Percentiles rank a stretch among this genome's conserved stretches.
Conservation (phyloP, 1,140 invertebrate genomes). For the Meloidogyne exigua region DNA sequence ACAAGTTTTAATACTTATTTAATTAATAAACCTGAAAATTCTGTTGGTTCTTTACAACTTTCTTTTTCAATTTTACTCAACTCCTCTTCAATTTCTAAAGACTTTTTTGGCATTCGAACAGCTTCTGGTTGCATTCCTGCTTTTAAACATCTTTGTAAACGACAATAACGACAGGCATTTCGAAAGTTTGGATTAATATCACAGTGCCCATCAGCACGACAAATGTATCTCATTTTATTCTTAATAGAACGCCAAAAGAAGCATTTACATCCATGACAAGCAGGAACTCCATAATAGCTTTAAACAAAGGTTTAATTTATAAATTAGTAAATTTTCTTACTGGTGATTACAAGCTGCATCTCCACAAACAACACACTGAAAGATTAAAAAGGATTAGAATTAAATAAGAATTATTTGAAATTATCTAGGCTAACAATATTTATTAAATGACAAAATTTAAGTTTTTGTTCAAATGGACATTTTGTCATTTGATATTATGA, state of each 20-base stretch:
- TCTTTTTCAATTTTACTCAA: not conserved
- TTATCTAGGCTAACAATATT: too few relatives aligned
- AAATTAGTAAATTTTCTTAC: conserved; percentile 20
- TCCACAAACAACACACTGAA: conserved; percentile 60
- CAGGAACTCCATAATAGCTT: conserved; percentile 80
- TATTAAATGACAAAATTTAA: not conserved
- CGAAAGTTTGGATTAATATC: conserved; percentile 74
- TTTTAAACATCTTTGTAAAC: conserved; percentile 90
- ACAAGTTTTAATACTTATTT: too few relatives aligned
- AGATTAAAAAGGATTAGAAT: not conserved
- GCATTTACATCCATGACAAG: conserved; percentile 86
- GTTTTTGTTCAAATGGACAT: not conserved
- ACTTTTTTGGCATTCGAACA: conserved; percentile 42
- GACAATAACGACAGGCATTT: conserved; percentile 83
- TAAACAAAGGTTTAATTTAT: not conserved
- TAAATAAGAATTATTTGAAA: not conserved
- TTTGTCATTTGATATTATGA: not conserved
- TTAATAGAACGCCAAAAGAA: conserved; percentile 81
- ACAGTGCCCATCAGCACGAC: conserved; percentile 33
- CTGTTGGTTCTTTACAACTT: conserved; percentile 22
- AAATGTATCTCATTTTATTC: conserved; percentile 37
- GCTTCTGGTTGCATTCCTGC: conserved; percentile 65
- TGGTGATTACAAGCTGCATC: conserved; percentile 58
- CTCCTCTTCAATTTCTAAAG: not conserved
- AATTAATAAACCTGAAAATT: not conserved